Conservation (phyloP, 2,113 vertebrate genomes). For the Microtus ochrogaster region DNA sequence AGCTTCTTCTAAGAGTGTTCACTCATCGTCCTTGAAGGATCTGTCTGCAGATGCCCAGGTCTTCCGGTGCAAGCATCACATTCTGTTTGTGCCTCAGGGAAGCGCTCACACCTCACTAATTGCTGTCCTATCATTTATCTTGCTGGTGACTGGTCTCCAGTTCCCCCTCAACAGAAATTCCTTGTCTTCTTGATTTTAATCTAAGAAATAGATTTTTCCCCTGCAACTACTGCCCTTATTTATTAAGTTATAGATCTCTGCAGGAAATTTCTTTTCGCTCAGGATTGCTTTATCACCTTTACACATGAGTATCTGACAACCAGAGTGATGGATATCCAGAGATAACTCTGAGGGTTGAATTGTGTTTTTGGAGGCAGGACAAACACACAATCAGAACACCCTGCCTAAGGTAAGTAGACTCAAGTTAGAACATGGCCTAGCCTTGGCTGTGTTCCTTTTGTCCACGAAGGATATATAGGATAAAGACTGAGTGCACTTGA, state of each 20-base stretch:
- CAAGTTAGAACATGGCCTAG: neutral
- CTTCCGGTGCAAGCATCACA: neutral
- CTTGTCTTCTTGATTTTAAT: conserved; percentile 39
- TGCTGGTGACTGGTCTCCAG: neutral
- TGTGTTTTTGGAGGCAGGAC: neutral
- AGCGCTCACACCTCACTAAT: neutral
- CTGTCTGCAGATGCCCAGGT: neutral
- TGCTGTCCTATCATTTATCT: neutral
- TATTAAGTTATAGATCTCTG: neutral
- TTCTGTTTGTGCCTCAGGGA: neutral
- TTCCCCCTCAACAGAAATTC: neutral
- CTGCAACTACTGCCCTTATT: neutral
- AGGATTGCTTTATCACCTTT: conserved; percentile 10
- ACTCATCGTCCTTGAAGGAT: neutral
- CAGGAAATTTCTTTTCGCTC: neutral
- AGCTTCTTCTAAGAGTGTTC: neutral
- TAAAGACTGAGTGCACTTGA: neutral
- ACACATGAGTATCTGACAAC: neutral
- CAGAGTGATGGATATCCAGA: neutral
- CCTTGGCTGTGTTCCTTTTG: neutral
- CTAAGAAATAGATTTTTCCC: neutral
- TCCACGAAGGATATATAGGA: neutral
- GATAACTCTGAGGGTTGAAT: neutral
- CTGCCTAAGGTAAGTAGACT: neutral
- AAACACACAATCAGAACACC: neutral